A percentile compares a stretch with the other conserved stretches of the same genome.
These are phyloP conservation scores for Columba janthina DNA, from an alignment of 2,113 vertebrate species.

Conservation along the genomic window DNA sequence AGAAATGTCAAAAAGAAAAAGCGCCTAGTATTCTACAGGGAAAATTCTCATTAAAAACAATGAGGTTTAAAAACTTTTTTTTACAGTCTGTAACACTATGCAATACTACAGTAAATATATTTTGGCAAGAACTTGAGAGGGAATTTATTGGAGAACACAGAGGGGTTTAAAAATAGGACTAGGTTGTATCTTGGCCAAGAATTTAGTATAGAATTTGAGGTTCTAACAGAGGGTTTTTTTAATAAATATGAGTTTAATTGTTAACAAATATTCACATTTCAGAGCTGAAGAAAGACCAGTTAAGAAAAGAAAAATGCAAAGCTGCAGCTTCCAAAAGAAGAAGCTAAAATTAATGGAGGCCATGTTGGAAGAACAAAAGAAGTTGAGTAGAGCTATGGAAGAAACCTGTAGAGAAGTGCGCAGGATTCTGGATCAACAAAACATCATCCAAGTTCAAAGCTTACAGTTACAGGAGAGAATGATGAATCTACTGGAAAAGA, in stretches of 20 bases:
- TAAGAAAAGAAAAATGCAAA: constrained; percentile 82
- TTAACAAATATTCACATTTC: constrained; percentile 45
- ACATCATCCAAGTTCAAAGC: constrained; percentile 93
- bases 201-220: background rate
- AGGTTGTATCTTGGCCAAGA: background rate
- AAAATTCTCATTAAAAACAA: background rate
- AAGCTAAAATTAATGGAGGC: constrained; percentile 91
- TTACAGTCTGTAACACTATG: background rate
- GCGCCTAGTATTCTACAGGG: background rate
- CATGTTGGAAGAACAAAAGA: constrained; percentile 91
- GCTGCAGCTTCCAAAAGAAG: constrained; percentile 83
- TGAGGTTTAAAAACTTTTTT: background rate
- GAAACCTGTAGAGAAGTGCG: constrained; percentile 93
- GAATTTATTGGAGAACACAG: background rate
- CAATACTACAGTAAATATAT: background rate
- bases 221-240: background rate
- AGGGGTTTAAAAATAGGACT: background rate
- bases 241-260: constrained; percentile 7
- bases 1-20: background rate
- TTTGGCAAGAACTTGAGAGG: background rate
- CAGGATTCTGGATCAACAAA: constrained; percentile 93
- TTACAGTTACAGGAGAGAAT: constrained; percentile 95
- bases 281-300: constrained; percentile 84
- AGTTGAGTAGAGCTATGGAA: constrained; percentile 88
- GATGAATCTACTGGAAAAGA: constrained; percentile 96